Evolutionary conservation across 1,140 invertebrate species (phyloP).

Genomic region (Hylaeus anthracinus): DNA sequence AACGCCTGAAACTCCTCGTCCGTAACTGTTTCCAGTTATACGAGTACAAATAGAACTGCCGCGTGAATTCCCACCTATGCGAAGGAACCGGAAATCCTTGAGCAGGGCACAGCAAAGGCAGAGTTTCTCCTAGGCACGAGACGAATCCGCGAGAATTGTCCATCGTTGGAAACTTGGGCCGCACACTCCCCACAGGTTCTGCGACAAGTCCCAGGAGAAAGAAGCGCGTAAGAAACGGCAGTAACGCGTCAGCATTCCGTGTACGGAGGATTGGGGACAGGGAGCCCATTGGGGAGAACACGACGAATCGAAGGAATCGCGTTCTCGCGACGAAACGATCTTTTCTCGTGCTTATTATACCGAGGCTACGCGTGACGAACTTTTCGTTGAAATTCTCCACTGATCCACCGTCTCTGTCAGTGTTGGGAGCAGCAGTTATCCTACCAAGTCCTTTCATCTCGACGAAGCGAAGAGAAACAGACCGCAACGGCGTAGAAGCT

Average conservation of each 20-base stretch:
- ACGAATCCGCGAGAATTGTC: constrained; percentile 84
- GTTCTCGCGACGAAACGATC: background rate
- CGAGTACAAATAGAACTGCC: no score
- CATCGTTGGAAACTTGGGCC: constrained; percentile 85
- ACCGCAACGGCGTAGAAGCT: no score
- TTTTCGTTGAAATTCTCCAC: no score
- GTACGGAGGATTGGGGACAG: constrained; percentile 73
- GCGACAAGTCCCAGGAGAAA: constrained; percentile 36
- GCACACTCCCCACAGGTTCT: constrained; percentile 84
- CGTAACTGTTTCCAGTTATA: background rate
- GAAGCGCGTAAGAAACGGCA: constrained; percentile 29
- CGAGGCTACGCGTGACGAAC: no score
- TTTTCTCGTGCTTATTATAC: no score
- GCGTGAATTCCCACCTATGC: constrained; percentile 80
- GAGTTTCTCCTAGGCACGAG: constrained; percentile 72
- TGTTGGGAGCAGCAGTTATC: no score
- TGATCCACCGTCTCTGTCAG: no score
- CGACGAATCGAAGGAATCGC: background rate
- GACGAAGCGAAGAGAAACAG: background rate
- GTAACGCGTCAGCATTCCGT: background rate
- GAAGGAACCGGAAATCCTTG: constrained; percentile 86
- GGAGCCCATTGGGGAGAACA: constrained; percentile 80
- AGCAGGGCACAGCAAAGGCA: constrained; percentile 83
- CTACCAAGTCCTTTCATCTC: background rate
- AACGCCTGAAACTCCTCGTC: background rate